Percentiles rank a stretch among this genome's conserved stretches.
Conservation (phyloP, 1,140 invertebrate species). For the Meloidogyne chitwoodi region DNA sequence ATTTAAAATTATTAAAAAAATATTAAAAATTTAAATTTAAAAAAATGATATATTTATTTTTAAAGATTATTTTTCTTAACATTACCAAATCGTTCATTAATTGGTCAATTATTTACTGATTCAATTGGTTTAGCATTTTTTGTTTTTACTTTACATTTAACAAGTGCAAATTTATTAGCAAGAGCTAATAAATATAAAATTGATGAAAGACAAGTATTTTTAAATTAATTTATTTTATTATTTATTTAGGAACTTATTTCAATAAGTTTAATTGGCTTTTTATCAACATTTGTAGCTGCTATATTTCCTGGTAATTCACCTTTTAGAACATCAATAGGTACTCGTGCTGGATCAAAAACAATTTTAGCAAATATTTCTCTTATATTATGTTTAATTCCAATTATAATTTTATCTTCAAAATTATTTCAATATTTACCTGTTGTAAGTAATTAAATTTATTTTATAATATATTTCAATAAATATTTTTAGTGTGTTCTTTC, state of each 20-base stretch:
- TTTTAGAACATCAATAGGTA: slow-evolving; percentile 27
- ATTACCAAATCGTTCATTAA: background rate
- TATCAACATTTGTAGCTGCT: slow-evolving; percentile 28
- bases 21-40: too few relatives aligned
- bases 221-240: background rate
- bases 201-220: slow-evolving; percentile 31
- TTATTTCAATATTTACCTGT: slow-evolving; percentile 36
- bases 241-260: slow-evolving; percentile 39
- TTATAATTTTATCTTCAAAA: slow-evolving; percentile 25
- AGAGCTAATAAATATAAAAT: slow-evolving; percentile 38
- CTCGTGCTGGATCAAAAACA: slow-evolving; percentile 37
- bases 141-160: slow-evolving; percentile 28
- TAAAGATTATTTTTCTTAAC: slow-evolving; percentile 3
- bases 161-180: slow-evolving; percentile 22
- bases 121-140: slow-evolving; percentile 36
- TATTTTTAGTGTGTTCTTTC: slow-evolving; percentile 39
- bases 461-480: too few relatives aligned
- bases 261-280: slow-evolving; percentile 23
- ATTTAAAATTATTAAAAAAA: too few relatives aligned
- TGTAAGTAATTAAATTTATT: slow-evolving; percentile 13
- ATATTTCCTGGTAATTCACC: slow-evolving; percentile 28
- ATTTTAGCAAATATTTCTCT: slow-evolving; percentile 34
- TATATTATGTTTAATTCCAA: slow-evolving; percentile 27
- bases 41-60: slow-evolving; percentile 1
- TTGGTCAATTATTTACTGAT: slow-evolving; percentile 16